Base-by-base conservation (phyloP, 2,888 invertebrate species). In the Hipparchia semele region DNA sequence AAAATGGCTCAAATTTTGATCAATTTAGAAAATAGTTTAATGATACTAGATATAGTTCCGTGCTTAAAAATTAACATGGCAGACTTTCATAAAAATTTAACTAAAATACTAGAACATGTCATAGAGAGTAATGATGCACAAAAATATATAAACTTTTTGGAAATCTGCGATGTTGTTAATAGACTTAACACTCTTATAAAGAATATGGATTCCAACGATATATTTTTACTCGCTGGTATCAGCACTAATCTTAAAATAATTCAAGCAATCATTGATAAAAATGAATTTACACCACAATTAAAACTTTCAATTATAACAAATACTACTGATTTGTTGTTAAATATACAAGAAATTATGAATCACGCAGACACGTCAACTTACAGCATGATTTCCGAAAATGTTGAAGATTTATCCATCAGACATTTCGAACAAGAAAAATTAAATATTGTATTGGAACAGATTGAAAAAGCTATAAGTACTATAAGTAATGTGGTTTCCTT, bases 41-140 rank as follows among this genome's bases (percentile, higher is more conserved):
- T 87, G 0, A 84, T 82, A 56, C 78, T 93, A 72, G 89, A 91
- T 73, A 62, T 77, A 5, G 79, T 87, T 59, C 84, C 88, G 33
- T 81, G 84, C 73, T 74, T 91, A 10, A 89, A 90, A 77, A 77
- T 73, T 39, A 79, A 88, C 62, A 84, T 92, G 90, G 79, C 86
- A 79, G 59, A 86, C 75, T 87, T 92, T 87, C 83, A 95, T 85
- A 89, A 94, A 90, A 83, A 94, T 78, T 83, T 95, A 23, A 95
- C 95, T 0, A 93, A 94, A 77, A 85, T 95, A 9, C 88, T 95
- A 71, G 95, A 95, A 82, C 94, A 94, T 75, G 94, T 95, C 5
- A 90, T 95, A 71, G 95, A 95, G 77, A 88, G 88, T 78, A 92
- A 94, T 76, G 90, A 93, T 46, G 84, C 89, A 2, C 83, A 81